Conservation (phyloP, 2,888 invertebrate species). For the Xylota segnis region DNA sequence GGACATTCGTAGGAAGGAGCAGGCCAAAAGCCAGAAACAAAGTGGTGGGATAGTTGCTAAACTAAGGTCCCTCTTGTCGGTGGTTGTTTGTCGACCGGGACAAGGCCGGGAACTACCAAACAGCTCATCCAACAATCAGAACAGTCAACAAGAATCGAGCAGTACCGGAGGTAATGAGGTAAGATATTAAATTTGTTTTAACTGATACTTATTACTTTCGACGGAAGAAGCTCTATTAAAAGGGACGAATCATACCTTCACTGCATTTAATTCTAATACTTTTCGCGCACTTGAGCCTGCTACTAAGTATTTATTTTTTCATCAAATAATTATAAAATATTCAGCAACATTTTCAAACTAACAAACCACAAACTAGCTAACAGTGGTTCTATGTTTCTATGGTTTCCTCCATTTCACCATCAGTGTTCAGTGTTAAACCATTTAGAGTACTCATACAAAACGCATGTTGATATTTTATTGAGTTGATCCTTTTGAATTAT, state of each 20-base stretch:
- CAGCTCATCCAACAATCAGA: neutral
- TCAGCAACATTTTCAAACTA: too few relatives aligned
- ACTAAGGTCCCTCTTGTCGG: slow-evolving; percentile 79
- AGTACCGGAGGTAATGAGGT: slow-evolving; percentile 23
- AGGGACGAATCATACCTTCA: too few relatives aligned
- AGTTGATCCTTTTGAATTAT: neutral
- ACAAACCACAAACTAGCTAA: too few relatives aligned
- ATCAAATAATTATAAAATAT: too few relatives aligned
- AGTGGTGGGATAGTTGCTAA: slow-evolving; percentile 74
- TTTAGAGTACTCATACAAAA: neutral
- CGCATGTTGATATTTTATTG: neutral
- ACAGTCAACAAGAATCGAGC: neutral
- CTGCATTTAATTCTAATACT: too few relatives aligned
- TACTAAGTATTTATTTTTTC: too few relatives aligned
- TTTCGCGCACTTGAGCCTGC: too few relatives aligned
- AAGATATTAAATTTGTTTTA: neutral
- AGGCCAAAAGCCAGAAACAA: slow-evolving; percentile 27
- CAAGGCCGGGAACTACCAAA: slow-evolving; percentile 70
- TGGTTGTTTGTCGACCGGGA: slow-evolving; percentile 80
- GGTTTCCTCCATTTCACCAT: too few relatives aligned
- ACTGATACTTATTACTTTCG: neutral
- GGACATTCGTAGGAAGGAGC: slow-evolving; percentile 78
- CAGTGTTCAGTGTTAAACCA: neutral
- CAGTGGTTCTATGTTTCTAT: too few relatives aligned
- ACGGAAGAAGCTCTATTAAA: too few relatives aligned